Evolutionary conservation across 2,113 vertebrate genomes (phyloP), one percentile per base, ranked within the genome.

Genomic region (Mormyrus lacerda): DNA sequence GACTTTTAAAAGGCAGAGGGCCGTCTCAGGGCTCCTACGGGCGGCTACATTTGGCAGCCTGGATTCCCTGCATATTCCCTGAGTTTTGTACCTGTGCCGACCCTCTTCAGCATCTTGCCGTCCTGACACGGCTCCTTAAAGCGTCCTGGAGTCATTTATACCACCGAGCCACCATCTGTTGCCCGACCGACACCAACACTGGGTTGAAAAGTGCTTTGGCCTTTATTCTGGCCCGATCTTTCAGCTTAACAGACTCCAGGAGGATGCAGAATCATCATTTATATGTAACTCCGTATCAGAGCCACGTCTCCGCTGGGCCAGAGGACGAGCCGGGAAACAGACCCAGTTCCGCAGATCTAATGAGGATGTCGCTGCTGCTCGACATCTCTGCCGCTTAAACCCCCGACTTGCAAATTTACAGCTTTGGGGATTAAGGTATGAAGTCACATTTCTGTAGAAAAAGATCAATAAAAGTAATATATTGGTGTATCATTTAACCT

Each of bases 381-480:
- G 89, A 91, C 91, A 89, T 91, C 89, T 89, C 91, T 65, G 85
- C 87, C 13, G 85, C 91, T 91, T 84, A 93, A 17, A 87, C 31
- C 88, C 94, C 93, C 90, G 93, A 93, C 92, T 93, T 93, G 94
- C 55, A 87, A 89, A 85, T 85, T 90, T 90, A 91, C 8, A 94
- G 93, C 92, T 83, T 89, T 92, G 69, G 13, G 65, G 95, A 95
- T 93, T 91, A 93, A 93, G 96, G 91, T 90, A 92, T 90, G 93
- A 92, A 95, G 95, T 92, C 92, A 93, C 94, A 95, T 94, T 95
- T 94, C 91, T 92, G 89, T 93, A 93, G 90, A 91, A 94, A 94
- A 94, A 95, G 93, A 95, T 97, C 96, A 97, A 96, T 96, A 97
- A 97, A 96, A 92, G 92, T 95, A 95, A 96, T 96, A 95, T 95